Percentiles rank a stretch among this genome's conserved stretches.
Evolutionary conservation across 2,797 vertebrate species (phyloP).

Genomic region (Orientallactaga sibirica): DNA sequence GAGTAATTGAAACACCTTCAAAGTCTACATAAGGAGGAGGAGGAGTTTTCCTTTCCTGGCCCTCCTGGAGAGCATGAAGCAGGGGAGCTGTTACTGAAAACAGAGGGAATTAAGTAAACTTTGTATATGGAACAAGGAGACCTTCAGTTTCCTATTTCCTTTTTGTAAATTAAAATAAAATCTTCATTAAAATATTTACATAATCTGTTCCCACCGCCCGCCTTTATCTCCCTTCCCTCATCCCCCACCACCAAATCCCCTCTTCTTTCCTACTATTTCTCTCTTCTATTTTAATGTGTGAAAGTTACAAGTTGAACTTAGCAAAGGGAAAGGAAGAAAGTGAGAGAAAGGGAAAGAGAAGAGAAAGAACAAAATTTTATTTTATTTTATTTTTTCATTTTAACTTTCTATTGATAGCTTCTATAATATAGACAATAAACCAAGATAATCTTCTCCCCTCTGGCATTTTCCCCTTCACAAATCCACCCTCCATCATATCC

Average conservation of each 20-base stretch:
- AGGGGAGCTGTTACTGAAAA: background rate
- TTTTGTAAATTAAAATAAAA: no score
- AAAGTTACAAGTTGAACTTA: background rate
- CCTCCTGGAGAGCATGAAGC: background rate
- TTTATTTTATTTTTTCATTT: no score
- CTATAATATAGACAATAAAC: no score
- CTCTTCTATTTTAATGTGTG: background rate
- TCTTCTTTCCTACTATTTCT: no score
- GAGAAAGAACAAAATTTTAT: background rate
- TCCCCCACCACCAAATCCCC: no score
- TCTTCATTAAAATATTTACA: no score
- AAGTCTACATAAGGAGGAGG: background rate
- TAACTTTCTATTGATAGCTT: no score
- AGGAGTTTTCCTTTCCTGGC: background rate
- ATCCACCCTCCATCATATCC: no score
- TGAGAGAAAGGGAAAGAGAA: background rate
- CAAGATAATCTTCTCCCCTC: no score
- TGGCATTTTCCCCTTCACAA: no score
- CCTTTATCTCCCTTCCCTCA: no score
- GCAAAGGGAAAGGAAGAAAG: background rate
- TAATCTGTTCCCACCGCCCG: no score
- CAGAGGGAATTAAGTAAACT: background rate
- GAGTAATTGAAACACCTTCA: background rate
- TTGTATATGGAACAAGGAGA: background rate
- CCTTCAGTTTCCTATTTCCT: background rate